Base-by-base conservation (phyloP, 2,888 invertebrate species). In the Heliconius erato region DNA sequence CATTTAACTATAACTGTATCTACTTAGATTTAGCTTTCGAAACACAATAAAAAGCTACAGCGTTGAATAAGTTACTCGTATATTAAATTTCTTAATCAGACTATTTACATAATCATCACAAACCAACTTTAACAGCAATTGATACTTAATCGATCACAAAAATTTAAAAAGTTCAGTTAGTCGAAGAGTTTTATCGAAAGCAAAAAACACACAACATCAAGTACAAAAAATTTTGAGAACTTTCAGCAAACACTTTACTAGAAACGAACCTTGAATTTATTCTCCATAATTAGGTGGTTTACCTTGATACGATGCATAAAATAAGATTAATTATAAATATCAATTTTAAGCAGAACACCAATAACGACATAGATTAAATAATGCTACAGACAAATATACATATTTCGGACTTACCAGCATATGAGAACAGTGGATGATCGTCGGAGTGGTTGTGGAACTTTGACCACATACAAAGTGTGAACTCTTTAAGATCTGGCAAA, bases 371-470 rank as follows among this genome's bases (percentile, higher is more conserved):
- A n/a, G 3, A 59, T 23, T 59, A 59, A 59, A 59, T n/a, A n/a
- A 1, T 11, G 7, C 3, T 59, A n/a, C 23, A 26, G 19, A 49
- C 2, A 14, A 6, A 26, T 16, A 9, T 28, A 72, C 11, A 23
- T 35, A 44, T 67, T 23, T 6, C 3, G 11, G 28, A 88, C 93
- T 97, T 91, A 98, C 98, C 97, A 88, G 98, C 97, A 91, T 98
- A 98, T 26, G 98, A 98, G 90, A 98, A 97, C 80, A 98, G 91
- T 0, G 98, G 98, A 94, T 98, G 98, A 90, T 98, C 98, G 83
- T 97, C 97, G 40, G 97, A 97, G 90, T 98, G 98, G 89, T 98
- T 98, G 87, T 97, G 97, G 89, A 98, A 98, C 88, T 98, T 98
- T 87, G 97, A 97, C 98, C 98, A 98, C 93, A 97, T 97, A 90